A percentile compares a stretch with the other conserved stretches of the same genome.
These are phyloP conservation scores for Meda fulgida DNA, from an alignment of 2,797 vertebrate species.

Conservation along the genomic window DNA sequence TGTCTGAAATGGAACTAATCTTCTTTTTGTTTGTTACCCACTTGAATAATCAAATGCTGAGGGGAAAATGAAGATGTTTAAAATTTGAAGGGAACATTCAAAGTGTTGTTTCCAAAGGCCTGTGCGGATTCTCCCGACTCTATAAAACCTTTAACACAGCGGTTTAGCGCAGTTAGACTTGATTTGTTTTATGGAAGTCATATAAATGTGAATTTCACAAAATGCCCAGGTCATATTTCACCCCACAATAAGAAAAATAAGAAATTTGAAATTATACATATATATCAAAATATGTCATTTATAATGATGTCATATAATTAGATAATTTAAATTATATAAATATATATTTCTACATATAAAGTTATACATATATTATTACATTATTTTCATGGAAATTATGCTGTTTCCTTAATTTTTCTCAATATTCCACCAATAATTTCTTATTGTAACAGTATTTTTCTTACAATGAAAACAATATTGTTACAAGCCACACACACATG, in stretches of 20 bases:
- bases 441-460: too few species aligned
- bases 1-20: neutral
- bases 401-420: neutral
- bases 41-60: neutral
- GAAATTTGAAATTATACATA: neutral
- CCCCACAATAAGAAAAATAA: neutral
- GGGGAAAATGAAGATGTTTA: neutral
- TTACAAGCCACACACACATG: too few species aligned
- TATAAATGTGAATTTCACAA: neutral
- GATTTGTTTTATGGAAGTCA: neutral
- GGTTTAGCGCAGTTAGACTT: neutral
- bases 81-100: neutral
- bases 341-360: too few species aligned
- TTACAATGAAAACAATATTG: too few species aligned
- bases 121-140: neutral
- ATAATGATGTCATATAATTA: too few species aligned
- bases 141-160: neutral
- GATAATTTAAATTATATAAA: too few species aligned
- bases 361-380: neutral
- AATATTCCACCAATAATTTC: neutral
- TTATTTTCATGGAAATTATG: neutral
- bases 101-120: neutral
- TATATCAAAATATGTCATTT: too few species aligned
- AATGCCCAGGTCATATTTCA: conserved; percentile 6
- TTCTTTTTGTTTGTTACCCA: neutral